phyloP scores from a whole-genome alignment of 1,140 invertebrate species.

The Arion vulgaris region DNA sequence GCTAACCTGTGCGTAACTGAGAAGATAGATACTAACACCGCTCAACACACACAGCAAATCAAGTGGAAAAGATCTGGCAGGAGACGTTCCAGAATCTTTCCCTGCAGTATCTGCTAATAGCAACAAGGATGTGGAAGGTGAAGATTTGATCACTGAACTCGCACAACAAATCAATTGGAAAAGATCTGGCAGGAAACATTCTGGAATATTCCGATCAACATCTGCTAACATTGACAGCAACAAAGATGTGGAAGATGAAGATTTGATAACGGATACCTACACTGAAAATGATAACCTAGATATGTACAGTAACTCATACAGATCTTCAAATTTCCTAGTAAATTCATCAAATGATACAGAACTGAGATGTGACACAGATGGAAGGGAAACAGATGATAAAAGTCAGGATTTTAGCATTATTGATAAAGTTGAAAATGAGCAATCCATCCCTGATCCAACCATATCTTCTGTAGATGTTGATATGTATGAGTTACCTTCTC shows the following conservation, averaged over 20 bases:
- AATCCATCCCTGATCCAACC: background rate
- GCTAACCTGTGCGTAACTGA: background rate
- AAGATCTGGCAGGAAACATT: background rate
- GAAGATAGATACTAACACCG: background rate
- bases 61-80: background rate
- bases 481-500: background rate
- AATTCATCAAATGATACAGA: background rate
- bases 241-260: background rate
- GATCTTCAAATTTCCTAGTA: background rate
- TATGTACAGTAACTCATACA: background rate
- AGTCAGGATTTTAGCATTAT: background rate
- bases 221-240: background rate
- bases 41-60: background rate
- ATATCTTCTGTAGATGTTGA: background rate
- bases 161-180: background rate
- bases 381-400: background rate
- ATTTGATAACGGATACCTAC: background rate
- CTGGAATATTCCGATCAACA: background rate
- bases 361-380: too few species aligned
- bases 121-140: too few species aligned
- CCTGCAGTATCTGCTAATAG: too few species aligned
- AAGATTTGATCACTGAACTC: background rate
- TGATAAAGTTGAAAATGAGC: background rate
- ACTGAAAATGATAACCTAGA: background rate
- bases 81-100: background rate